Evolutionary conservation across 1,140 invertebrate species (phyloP), one percentile per base, ranked within the genome.

Genomic region (Lepidurus arcticus): DNA sequence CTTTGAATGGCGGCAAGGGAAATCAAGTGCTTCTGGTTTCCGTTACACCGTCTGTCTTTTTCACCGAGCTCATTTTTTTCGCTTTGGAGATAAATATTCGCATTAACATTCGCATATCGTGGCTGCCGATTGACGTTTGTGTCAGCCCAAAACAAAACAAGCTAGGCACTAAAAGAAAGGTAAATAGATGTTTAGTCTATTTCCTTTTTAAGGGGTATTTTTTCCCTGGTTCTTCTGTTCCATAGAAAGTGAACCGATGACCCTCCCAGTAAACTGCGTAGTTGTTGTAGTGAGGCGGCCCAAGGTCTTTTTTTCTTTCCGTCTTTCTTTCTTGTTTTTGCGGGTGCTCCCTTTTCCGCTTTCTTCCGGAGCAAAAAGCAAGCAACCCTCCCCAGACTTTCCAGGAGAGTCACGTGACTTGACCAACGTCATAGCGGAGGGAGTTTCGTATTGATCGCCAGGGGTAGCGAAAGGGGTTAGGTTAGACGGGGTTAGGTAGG

Each of bases 401-500:
- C 47, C 5, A n/a, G 47, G 16, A 21, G 53, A 65, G 53, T 65
- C 53, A 65, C 53, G 53, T 65, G 53, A 65, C 34, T 65, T 13
- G 21, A 65, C n/a, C 6, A 21, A 65, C 53, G 53, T 65, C 53
- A 65, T 65, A 65, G 53, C n/a, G 4, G 21, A 65, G 53, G 53
- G 53, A 21, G 53, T 16, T 34, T 65, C 53, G 53, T 65, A 65
- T 65, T 65, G 53, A 65, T 65, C 53, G 53, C 21, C 53, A 65
- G 16, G 16, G 53, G 53, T 13, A 65, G 53, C 53, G 53, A 16
- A 65, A 65, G 21, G 53, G 53, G 53, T 65, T 65, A 65, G 21
- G 21, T 26, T 65, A 65, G 76, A 65, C 78, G 76, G 47, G 76
- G 26, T 34, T 65, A 65, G 21, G 21, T 65, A 65, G 76, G 75